Base-by-base conservation (phyloP, 2,113 vertebrate species). In the Charadrius vociferus region DNA sequence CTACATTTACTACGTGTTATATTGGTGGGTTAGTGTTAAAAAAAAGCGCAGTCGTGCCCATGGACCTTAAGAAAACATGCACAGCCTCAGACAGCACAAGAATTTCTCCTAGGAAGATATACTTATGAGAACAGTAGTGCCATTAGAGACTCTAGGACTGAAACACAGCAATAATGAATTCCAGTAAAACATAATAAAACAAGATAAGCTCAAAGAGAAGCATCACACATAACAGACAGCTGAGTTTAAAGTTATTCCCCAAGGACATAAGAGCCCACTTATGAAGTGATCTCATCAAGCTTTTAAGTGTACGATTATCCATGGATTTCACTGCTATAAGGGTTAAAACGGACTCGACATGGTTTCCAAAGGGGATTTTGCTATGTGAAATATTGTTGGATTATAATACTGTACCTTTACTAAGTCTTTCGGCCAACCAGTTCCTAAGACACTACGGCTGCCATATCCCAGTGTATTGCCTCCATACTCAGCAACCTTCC, bases 371-470 rank as follows among this genome's bases (percentile, higher is more conserved):
- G 37, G 37, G 47, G 37, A 53, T 88, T 97, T 96, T 96, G 91
- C 95, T 96, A 95, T 7, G 67, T 26, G 86, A 85, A 97, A 75
- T 11, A 45, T 94, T 22, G 86, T 63, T 43, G 96, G 72, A 94
- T 87, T 72, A 62, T 77, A 52, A 96, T 97, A 97, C 97, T 94
- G 97, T 98, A 99, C 99, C 99, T 99, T 99, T 61, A 99, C 99
- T 96, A 99, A 99, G 97, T 99, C 99, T 98, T 99, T 99, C 78
- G 99, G 99, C 99, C 99, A 99, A 47, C 99, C 99, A 81, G 99
- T 99, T 95, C 99, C 99, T 97, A 99, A 98, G 88, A 99, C 99
- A 97, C 99, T 99, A 95, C 99, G 99, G 98, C 99, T 99, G 97
- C 99, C 99, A 94, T 99, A 99, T 88, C 99, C 99, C 96, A 99